Conservation (phyloP, 2,113 vertebrate species). For the Apaloderma vittatum region DNA sequence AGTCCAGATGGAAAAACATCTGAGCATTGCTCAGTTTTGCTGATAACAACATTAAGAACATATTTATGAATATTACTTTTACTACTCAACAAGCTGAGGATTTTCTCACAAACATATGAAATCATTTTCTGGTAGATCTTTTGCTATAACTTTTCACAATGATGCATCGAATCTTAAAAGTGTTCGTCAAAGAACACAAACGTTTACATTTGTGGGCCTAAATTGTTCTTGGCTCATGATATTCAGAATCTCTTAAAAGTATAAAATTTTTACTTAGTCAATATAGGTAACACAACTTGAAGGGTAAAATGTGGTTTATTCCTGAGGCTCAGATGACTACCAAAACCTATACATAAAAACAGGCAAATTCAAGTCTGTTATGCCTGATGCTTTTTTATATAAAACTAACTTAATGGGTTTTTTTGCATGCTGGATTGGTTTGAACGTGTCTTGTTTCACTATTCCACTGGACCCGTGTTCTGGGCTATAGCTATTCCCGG, state of each 20-base stretch:
- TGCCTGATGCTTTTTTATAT: neutral
- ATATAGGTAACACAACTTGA: neutral
- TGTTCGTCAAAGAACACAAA: neutral
- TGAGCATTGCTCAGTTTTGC: slow-evolving; percentile 1
- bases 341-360: fast-evolving
- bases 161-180: neutral
- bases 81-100: neutral
- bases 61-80: slow-evolving; percentile 13
- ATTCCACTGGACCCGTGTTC: fast-evolving
- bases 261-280: neutral
- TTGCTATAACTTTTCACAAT: neutral
- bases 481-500: neutral
- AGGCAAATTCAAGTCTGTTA: neutral
- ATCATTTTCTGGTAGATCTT: neutral
- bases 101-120: slow-evolving; percentile 14
- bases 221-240: neutral
- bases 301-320: neutral
- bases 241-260: neutral
- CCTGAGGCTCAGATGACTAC: neutral
- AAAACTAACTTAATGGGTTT: slow-evolving; percentile 79
- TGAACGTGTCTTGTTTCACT: neutral
- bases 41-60: neutral
- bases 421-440: slow-evolving; percentile 79
- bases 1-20: slow-evolving; percentile 25
- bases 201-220: neutral